phyloP scores from a whole-genome alignment of 2,797 vertebrate genomes.

The Paedocypris micromegethes region DNA sequence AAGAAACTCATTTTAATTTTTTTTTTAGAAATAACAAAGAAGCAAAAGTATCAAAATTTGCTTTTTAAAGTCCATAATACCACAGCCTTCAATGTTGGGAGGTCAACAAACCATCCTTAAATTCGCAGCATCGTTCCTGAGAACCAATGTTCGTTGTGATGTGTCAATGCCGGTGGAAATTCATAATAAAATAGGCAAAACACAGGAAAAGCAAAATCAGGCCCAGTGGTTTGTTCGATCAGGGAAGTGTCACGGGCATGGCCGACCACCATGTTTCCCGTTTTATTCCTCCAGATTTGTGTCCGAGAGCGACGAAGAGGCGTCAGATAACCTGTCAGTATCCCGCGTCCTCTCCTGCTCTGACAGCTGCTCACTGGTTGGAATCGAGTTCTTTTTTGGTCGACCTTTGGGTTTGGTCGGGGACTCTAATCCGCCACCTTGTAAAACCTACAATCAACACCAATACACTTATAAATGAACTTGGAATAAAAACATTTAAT shows the following conservation, averaged over 20 bases:
- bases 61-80: slow-evolving; percentile 58
- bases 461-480: not conserved
- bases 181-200: slow-evolving; percentile 39
- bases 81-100: slow-evolving; percentile 53
- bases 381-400: slow-evolving; percentile 98
- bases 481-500: too few relatives aligned
- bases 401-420: slow-evolving; percentile 97
- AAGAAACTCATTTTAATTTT: slow-evolving; percentile 8
- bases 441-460: slow-evolving; percentile 75
- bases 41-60: slow-evolving; percentile 42
- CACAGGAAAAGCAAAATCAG: slow-evolving; percentile 36
- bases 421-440: slow-evolving; percentile 93
- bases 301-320: slow-evolving; percentile 69
- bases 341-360: slow-evolving; percentile 84
- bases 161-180: slow-evolving; percentile 32
- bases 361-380: slow-evolving; percentile 88
- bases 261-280: slow-evolving; percentile 2
- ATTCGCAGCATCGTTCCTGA: slow-evolving; percentile 33
- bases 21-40: slow-evolving; percentile 30
- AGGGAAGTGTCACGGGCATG: slow-evolving; percentile 30
- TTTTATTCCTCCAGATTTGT: slow-evolving; percentile 79
- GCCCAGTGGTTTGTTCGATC: slow-evolving; percentile 42
- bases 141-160: slow-evolving; percentile 46
- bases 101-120: slow-evolving; percentile 26
- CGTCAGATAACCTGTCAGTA: slow-evolving; percentile 72